These are phyloP conservation scores for mouse (Mus musculus) DNA, from an alignment of 2,113 vertebrate species.

Conservation along the genomic window DNA sequence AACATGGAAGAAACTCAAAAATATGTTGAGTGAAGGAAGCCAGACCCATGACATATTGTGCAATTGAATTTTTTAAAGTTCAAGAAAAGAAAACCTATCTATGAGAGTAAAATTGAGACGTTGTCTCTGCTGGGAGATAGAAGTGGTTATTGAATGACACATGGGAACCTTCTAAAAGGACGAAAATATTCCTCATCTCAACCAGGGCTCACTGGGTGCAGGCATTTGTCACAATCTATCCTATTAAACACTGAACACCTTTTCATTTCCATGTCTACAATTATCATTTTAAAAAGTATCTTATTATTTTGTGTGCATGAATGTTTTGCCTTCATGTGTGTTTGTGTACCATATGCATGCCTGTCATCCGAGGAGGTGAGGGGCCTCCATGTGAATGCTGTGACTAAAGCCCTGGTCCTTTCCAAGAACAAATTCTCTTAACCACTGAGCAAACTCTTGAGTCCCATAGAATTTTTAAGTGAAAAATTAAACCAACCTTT, in stretches of 20 bases:
- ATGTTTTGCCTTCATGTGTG: not conserved
- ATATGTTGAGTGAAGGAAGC: conserved; percentile 32
- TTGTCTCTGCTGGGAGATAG: not conserved
- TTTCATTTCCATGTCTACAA: not conserved
- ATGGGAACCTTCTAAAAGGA: not conserved
- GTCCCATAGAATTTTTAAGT: conserved; percentile 6
- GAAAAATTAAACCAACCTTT: conserved; percentile 13
- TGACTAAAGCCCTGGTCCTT: not conserved
- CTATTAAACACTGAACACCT: not conserved
- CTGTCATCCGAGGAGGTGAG: not conserved
- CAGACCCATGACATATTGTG: not conserved
- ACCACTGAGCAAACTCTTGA: not conserved
- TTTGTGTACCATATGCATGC: not conserved
- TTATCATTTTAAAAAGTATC: not conserved
- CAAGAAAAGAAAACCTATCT: conserved; percentile 19
- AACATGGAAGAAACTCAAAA: conserved; percentile 43
- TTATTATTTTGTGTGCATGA: not conserved
- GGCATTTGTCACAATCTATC: not conserved
- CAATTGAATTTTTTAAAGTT: conserved; percentile 8
- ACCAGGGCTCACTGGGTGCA: not conserved
- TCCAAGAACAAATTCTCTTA: not conserved
- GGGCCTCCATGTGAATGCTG: not conserved
- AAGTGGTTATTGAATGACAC: not conserved
- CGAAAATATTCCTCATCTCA: not conserved
- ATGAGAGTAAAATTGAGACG: conserved; percentile 14